Percentiles rank a stretch among this genome's conserved stretches.
phyloP scores from a whole-genome alignment of 64 coral and sea anemone species.

The Exaiptasia diaphana region DNA sequence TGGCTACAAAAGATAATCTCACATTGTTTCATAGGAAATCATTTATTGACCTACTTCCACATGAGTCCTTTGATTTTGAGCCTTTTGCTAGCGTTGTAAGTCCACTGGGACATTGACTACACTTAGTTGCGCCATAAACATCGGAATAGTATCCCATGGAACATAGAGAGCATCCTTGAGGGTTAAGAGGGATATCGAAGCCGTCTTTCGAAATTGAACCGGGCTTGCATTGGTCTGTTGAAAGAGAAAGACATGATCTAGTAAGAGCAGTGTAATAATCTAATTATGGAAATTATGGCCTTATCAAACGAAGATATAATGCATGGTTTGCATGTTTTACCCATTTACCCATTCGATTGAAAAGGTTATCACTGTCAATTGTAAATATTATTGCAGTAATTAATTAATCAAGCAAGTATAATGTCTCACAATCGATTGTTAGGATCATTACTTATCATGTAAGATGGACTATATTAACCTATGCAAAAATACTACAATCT shows the following conservation, averaged over 20 bases:
- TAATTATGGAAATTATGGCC: background rate
- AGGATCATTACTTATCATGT: too few relatives aligned
- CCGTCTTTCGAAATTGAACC: conserved; percentile 32
- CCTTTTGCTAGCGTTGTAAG: background rate
- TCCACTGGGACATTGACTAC: conserved; percentile 17
- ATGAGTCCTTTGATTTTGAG: conserved; percentile 3
- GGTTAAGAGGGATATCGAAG: conserved; percentile 6
- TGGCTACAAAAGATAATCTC: too few relatives aligned
- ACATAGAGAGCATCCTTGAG: conserved; percentile 9
- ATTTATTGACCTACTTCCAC: conserved; percentile 34
- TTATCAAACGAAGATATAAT: background rate
- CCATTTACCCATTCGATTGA: background rate
- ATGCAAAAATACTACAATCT: too few relatives aligned
- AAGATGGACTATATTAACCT: too few relatives aligned
- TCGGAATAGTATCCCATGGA: conserved; percentile 39
- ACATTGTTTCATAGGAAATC: too few relatives aligned
- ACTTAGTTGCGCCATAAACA: conserved; percentile 25
- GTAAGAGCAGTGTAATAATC: background rate
- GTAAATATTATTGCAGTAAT: background rate
- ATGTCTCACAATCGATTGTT: background rate
- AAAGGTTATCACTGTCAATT: background rate
- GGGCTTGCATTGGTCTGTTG: conserved; percentile 30
- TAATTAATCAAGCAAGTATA: background rate
- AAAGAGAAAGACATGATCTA: too few relatives aligned
- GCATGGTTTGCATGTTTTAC: background rate